These are phyloP conservation scores for Ptyas mucosa DNA, from an alignment of 2,113 vertebrate species.

Conservation along the genomic window DNA sequence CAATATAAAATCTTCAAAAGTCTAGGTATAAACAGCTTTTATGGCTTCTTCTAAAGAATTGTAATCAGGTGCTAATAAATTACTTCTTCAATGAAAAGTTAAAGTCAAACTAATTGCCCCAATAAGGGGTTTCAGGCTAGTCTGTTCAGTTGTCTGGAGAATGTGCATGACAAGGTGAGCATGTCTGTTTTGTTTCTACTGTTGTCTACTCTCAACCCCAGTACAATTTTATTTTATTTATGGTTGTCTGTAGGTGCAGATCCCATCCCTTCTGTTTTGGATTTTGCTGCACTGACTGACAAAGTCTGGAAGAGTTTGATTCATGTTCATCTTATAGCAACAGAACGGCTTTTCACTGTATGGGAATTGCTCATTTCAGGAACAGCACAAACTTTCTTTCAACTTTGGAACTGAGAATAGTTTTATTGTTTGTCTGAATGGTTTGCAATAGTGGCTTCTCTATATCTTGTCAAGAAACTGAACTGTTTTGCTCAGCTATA, in stretches of 20 bases:
- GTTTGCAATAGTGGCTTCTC: not conserved
- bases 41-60: not conserved
- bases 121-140: not conserved
- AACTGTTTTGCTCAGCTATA: not conserved
- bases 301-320: not conserved
- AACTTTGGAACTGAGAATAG: not conserved
- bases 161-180: not conserved
- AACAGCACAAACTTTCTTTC: not conserved
- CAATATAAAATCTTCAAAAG: not conserved
- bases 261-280: not conserved
- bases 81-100: not conserved
- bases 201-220: not conserved
- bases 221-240: not conserved
- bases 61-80: not conserved
- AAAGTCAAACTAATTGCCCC: not conserved
- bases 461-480: not conserved
- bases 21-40: not conserved
- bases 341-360: not conserved
- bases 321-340: not conserved
- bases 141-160: not conserved
- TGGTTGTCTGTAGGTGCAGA: not conserved
- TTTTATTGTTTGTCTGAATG: not conserved
- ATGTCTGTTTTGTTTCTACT: not conserved
- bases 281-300: not conserved
- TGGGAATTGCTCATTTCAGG: not conserved